These are phyloP conservation scores for Liparis tanakae DNA, from an alignment of 2,797 vertebrate genomes.

Conservation along the genomic window DNA sequence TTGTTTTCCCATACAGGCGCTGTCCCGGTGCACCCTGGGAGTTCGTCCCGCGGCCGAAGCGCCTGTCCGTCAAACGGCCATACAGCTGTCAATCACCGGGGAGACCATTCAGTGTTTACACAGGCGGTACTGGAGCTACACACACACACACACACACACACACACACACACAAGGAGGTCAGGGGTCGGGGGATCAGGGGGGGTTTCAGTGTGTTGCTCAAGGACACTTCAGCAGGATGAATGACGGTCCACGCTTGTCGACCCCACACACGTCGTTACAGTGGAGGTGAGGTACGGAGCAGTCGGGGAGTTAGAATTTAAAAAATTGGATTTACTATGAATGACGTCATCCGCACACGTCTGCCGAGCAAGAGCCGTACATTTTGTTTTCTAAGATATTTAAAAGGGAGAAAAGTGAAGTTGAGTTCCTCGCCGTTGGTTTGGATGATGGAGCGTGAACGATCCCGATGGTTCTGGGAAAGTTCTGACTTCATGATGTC, in stretches of 20 bases:
- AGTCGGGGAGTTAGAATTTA: neutral
- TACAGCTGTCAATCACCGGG: slow-evolving; percentile 78
- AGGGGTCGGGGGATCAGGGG: slow-evolving; percentile 19
- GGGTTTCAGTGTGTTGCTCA: slow-evolving; percentile 12
- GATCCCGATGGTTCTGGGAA: neutral
- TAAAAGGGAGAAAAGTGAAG: neutral
- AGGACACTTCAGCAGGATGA: slow-evolving; percentile 35
- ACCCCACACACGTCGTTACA: neutral
- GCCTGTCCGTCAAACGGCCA: slow-evolving; percentile 76
- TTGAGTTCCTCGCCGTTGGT: neutral
- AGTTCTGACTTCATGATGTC: slow-evolving; percentile 10
- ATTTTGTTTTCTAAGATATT: neutral
- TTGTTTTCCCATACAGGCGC: slow-evolving; percentile 50
- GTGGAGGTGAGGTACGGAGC: neutral
- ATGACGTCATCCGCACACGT: too few relatives aligned
- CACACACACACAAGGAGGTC: slow-evolving; percentile 31
- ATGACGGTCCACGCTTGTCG: neutral
- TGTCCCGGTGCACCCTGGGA: slow-evolving; percentile 68
- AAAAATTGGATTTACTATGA: neutral
- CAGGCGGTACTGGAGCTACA: slow-evolving; percentile 12
- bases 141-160: slow-evolving; percentile 1
- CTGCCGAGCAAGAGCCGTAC: neutral
- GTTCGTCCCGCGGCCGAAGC: slow-evolving; percentile 51
- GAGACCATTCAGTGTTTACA: slow-evolving; percentile 27
- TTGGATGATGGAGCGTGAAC: neutral